phyloP scores from a whole-genome alignment of 2,797 vertebrate species.

The Siniperca undulata region DNA sequence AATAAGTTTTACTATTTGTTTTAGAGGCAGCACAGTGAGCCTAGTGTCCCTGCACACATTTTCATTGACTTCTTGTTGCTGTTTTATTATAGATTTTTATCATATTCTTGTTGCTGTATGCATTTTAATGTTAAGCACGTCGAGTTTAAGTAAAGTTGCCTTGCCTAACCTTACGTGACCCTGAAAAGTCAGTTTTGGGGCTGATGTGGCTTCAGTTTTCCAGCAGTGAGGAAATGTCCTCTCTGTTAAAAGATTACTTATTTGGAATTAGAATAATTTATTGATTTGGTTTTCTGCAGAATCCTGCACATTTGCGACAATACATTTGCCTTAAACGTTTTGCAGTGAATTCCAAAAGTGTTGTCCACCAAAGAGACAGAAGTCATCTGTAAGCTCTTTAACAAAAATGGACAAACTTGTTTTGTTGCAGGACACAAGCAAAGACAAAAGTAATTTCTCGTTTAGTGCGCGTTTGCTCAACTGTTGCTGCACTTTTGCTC shows the following conservation, averaged over 20 bases:
- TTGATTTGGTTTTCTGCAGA: neutral
- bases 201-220: neutral
- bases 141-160: neutral
- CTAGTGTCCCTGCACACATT: neutral
- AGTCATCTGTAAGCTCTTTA: neutral
- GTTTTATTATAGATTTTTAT: neutral
- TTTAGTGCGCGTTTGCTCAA: neutral
- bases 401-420: neutral
- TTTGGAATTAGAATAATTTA: neutral
- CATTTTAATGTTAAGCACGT: neutral
- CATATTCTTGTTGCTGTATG: neutral
- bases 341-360: neutral
- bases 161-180: neutral
- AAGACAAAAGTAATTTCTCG: neutral
- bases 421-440: neutral
- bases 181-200: accelerated
- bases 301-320: neutral
- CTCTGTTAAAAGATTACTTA: neutral
- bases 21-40: neutral
- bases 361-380: neutral
- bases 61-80: neutral
- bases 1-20: neutral
- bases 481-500: neutral
- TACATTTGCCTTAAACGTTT: neutral
- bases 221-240: neutral